These are phyloP conservation scores for Neodiprion lecontei DNA, from an alignment of 1,140 invertebrate species.

Conservation along the genomic window DNA sequence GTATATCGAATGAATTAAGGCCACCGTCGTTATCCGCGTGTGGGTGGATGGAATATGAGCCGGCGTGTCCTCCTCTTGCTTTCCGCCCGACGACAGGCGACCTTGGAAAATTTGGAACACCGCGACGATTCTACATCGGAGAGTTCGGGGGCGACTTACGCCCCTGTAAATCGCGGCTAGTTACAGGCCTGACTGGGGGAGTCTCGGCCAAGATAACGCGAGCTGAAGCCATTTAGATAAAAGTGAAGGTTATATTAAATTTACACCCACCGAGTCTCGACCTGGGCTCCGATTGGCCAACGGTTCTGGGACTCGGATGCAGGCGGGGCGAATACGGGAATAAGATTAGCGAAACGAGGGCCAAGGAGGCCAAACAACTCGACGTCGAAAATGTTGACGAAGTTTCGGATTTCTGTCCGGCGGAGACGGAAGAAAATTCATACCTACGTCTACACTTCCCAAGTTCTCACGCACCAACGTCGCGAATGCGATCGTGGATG, in stretches of 20 bases:
- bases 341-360: not conserved
- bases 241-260: constrained; percentile 8
- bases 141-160: too few species aligned
- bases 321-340: not conserved
- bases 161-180: too few species aligned
- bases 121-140: too few species aligned
- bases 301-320: not conserved
- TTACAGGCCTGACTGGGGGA: too few species aligned
- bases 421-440: not conserved
- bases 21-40: too few species aligned
- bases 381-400: not conserved
- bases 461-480: too few species aligned
- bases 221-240: constrained; percentile 7
- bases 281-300: not conserved
- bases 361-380: constrained; percentile 1
- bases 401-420: not conserved
- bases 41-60: too few species aligned
- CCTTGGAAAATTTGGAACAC: too few species aligned
- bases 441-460: not conserved
- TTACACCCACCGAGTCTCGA: constrained; percentile 1
- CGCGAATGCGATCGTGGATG: too few species aligned
- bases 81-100: too few species aligned
- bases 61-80: too few species aligned
- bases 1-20: not conserved
- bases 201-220: not conserved